Evolutionary conservation across 2,113 vertebrate species (phyloP), one percentile per base, ranked within the genome.

Genomic region (Barbus barbus): DNA sequence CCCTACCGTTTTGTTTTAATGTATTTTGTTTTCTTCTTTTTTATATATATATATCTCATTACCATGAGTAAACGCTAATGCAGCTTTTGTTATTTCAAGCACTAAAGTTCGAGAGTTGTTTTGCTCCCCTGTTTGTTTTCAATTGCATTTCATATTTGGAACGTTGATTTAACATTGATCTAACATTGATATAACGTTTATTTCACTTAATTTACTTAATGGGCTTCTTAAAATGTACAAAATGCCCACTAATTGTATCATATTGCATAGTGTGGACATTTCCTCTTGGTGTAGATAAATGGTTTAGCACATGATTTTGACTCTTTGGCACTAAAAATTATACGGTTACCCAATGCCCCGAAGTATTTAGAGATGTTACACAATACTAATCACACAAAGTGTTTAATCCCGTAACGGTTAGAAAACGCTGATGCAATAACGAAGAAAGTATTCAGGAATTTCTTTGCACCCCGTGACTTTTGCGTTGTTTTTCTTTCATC

Each of bases 21-120:
- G 31, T 33, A 28, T 74, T 22, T 56, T 26, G 44, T 58, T 53
- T 67, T 28, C 8, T 79, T 18, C 8, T 58, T 31, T 74, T 33
- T 13, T 46, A n/a, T n/a, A 7, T 36, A 26, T n/a, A 72, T 79
- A 51, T 75, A 28, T 67, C 69, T 75, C 60, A 53, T 44, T 28
- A 46, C 76, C 60, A 80, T n/a, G 44, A 72, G 69, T 74, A 82
- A 83, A 86, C 41, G 44, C 77, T 41, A 81, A 84, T n/a, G 83
- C 83, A 84, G 78, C 46, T 63, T 75, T 80, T 81, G 69, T 26
- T 72, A 74, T 85, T 8, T 36, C 78, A 79, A 88, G 88, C 87
- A 86, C 89, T 91, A 86, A 89, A 63, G 63, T 44, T 63, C 14
- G 48, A 31, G 36, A 22, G 14, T 60, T 79, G 58, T 20, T 63